A percentile compares a stretch with the other conserved stretches of the same genome.
Evolutionary conservation across 2,113 vertebrate genomes (phyloP).

Genomic region (Zosterops hypoxanthus): DNA sequence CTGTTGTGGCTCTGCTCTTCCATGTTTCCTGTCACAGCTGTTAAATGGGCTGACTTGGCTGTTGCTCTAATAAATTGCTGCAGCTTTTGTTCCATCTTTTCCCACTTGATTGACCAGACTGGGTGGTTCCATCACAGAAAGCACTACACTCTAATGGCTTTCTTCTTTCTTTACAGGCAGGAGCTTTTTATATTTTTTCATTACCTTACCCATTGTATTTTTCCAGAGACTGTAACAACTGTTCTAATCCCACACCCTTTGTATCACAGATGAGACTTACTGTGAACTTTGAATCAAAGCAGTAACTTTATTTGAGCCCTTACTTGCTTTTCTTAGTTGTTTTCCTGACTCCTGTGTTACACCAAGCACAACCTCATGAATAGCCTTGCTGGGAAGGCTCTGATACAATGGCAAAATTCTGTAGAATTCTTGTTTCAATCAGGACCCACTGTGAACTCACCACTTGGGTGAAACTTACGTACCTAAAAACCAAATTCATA

Average conservation of each 20-base stretch:
- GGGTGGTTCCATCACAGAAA: not conserved
- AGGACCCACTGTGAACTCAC: not conserved
- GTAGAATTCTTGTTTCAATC: not conserved
- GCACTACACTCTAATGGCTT: not conserved
- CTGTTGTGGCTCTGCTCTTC: not conserved
- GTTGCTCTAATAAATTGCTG: not conserved
- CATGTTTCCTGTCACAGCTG: not conserved
- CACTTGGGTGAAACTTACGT: accelerated
- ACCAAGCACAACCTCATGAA: not conserved
- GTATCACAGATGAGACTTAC: not conserved
- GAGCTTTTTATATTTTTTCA: not conserved
- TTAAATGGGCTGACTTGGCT: not conserved
- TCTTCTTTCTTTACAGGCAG: not conserved
- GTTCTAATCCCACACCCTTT: not conserved
- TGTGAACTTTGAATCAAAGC: not conserved
- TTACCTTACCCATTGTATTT: accelerated
- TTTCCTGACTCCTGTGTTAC: not conserved
- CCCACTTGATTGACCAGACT: not conserved
- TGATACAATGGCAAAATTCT: not conserved
- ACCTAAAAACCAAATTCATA: not conserved
- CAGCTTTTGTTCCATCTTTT: not conserved
- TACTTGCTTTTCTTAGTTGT: not conserved
- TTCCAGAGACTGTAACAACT: not conserved
- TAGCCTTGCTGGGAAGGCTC: not conserved
- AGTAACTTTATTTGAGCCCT: not conserved